Evolutionary conservation across 2,888 invertebrate species (phyloP), one percentile per base, ranked within the genome.

Genomic region (Lochmaea crataegi): DNA sequence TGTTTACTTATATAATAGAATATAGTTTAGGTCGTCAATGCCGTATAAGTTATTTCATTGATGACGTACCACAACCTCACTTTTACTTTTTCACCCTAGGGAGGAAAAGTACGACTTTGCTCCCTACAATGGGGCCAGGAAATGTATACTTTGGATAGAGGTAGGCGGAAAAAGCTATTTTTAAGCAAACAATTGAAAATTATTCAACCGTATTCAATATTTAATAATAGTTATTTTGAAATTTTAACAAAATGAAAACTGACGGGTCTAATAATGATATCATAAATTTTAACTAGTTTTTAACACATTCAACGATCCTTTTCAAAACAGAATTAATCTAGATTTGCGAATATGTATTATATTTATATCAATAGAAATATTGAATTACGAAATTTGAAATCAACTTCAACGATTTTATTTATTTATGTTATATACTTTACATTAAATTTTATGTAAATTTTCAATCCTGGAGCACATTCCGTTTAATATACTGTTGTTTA

Each of bases 381-480:
- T 64, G 42, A 69, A 64, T 70, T 68, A 53, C 38, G 38, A 53
- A 69, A 56, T 69, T 64, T 57, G 42, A 70, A 64, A 70, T 42
- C 38, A 64, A 64, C 63, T 26, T 57, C n/a, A n/a, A n/a, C 22
- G 45, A 66, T 53, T 63, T 61, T 56, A 66, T 67, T 63, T 67
- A 67, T 67, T 18, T 38, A 68, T 64, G 56, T 72, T 69, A 69
- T 69, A 69, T 74, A 58, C 65, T 71, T 48, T 68, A 71, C 71
- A 74, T 71, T 71, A 68, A 71, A 74, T 74, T 74, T 74, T 68
- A 74, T 74, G 71, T 60, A 71, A 67, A 74, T 74, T 70, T 70
- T 65, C 70, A 70, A 70, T 70, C 64, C 64, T 56, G 64, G 64
- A 53, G 56, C 11, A 42, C 61, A 42, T 71, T 60, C 66, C 58